Percentiles rank a stretch among this genome's conserved stretches.
Conservation (phyloP, 2,113 vertebrate species). For the Cyanoderma ruficeps region DNA sequence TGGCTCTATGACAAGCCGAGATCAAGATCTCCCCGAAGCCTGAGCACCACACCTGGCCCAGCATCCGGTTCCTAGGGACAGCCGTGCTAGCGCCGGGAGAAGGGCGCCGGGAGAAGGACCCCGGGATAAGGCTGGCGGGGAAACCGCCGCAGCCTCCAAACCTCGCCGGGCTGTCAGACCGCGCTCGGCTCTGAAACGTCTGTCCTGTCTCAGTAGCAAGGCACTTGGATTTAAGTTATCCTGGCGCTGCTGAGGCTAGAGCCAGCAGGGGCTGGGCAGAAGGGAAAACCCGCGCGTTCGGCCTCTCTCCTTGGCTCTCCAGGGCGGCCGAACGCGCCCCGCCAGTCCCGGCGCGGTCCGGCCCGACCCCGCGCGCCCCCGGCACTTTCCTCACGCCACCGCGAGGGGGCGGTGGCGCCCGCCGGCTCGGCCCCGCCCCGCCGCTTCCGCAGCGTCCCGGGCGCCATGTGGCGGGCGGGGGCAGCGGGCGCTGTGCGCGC, state of each 20-base stretch:
- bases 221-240: not conserved
- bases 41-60: not conserved
- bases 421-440: no score
- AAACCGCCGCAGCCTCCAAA: no score
- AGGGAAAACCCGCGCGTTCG: fast-evolving
- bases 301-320: fast-evolving
- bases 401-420: no score
- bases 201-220: fast-evolving
- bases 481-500: no score
- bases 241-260: no score
- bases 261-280: not conserved
- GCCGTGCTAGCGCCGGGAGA: fast-evolving
- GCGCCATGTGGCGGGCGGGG: no score
- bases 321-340: fast-evolving
- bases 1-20: fast-evolving
- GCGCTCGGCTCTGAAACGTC: fast-evolving
- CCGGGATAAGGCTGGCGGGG: fast-evolving
- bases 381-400: no score
- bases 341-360: no score
- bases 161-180: fast-evolving
- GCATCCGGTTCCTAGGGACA: fast-evolving
- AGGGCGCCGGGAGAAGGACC: no score
- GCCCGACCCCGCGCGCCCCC: no score
- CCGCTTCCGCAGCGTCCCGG: no score
- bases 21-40: fast-evolving